Evolutionary conservation across 2,113 vertebrate genomes (phyloP).

Genomic region (Coturnix japonica): DNA sequence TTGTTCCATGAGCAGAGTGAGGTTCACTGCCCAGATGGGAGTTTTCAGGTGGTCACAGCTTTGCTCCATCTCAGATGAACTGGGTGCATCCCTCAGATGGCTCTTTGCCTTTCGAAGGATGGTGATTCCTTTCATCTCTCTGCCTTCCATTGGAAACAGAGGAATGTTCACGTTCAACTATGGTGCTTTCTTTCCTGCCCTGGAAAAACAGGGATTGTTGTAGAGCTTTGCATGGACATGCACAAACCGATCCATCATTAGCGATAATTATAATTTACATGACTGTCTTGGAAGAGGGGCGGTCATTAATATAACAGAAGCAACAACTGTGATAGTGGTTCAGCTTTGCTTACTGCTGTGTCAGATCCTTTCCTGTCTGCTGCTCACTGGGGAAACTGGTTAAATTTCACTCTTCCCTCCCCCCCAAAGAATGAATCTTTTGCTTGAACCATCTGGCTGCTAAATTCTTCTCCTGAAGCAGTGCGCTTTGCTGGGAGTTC

Average conservation of each 20-base stretch:
- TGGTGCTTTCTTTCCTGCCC: background rate
- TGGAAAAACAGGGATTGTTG: background rate
- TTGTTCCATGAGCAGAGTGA: background rate
- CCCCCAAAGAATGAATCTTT: constrained; percentile 25
- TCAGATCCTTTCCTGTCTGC: background rate
- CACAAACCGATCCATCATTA: constrained; percentile 29
- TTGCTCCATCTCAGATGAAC: background rate
- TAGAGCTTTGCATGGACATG: background rate
- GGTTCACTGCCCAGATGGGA: background rate
- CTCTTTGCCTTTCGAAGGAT: background rate
- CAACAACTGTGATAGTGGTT: background rate
- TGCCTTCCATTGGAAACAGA: background rate
- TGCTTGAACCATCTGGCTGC: constrained; percentile 61
- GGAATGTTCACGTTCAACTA: background rate
- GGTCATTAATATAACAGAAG: background rate
- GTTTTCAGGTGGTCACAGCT: background rate
- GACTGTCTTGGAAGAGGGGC: background rate
- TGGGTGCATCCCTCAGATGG: background rate
- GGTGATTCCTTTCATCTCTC: background rate
- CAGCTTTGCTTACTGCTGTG: background rate
- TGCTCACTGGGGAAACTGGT: background rate
- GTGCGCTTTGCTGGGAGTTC: constrained; percentile 56
- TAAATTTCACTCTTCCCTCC: background rate
- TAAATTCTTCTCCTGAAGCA: constrained; percentile 44
- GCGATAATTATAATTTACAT: background rate